Percentiles rank a stretch among this genome's conserved stretches.
phyloP scores from a whole-genome alignment of 2,113 vertebrate species.

The Anolis carolinensis region DNA sequence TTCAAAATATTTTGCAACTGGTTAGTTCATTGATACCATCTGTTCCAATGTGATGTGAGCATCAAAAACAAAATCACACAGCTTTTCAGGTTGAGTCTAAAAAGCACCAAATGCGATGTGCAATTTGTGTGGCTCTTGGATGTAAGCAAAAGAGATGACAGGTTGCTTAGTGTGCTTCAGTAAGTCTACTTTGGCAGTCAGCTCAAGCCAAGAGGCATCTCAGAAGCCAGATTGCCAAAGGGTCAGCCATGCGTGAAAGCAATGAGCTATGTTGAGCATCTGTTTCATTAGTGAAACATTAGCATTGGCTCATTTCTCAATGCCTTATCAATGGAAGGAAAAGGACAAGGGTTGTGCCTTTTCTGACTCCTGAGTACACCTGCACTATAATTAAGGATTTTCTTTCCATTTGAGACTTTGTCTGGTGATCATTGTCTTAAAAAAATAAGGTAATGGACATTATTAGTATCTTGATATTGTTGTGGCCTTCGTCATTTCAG shows the following conservation, averaged over 20 bases:
- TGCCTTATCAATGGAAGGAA: conserved; percentile 34
- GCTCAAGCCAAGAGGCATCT: neutral
- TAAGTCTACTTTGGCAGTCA: neutral
- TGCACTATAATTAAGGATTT: conserved; percentile 44
- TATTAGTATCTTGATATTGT: neutral
- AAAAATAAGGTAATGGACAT: conserved; percentile 48
- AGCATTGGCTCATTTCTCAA: conserved; percentile 57
- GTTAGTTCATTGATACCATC: conserved; percentile 2
- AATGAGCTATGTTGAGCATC: conserved; percentile 40
- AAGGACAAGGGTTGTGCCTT: neutral
- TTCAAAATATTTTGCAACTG: neutral
- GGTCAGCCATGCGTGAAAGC: conserved; percentile 30
- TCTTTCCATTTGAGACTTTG: conserved; percentile 26
- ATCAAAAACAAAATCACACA: rapidly evolving
- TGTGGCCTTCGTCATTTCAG: too few species aligned
- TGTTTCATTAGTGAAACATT: conserved; percentile 65
- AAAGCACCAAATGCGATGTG: conserved; percentile 34
- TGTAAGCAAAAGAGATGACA: conserved; percentile 40
- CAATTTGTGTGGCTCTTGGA: conserved; percentile 29
- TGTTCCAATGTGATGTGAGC: neutral
- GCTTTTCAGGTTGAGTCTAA: neutral
- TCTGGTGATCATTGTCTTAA: conserved; percentile 38
- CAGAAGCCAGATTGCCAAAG: conserved; percentile 23
- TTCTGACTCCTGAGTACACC: conserved; percentile 35
- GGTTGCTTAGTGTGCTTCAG: conserved; percentile 36